Evolutionary conservation across 1,140 invertebrate genomes (phyloP).

Genomic region (Atta texana): DNA sequence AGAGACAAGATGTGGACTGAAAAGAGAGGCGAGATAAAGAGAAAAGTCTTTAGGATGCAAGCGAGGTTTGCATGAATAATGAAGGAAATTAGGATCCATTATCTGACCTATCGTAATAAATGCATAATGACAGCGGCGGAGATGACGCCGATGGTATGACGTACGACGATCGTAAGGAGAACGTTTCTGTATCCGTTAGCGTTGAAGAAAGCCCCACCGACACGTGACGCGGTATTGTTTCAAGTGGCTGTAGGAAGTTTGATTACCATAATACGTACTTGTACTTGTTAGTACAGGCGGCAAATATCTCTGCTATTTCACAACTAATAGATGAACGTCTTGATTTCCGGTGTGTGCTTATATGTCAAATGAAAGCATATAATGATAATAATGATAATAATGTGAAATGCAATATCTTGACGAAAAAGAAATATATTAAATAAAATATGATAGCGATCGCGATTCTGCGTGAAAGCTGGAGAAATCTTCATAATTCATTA

Average conservation of each 20-base stretch:
- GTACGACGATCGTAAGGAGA: conserved; percentile 26
- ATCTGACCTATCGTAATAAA: conserved; percentile 66
- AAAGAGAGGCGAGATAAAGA: conserved; percentile 6
- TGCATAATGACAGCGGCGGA: conserved; percentile 64
- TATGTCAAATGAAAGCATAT: not conserved
- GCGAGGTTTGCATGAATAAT: conserved; percentile 52
- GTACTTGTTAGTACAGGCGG: conserved; percentile 40
- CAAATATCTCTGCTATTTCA: conserved; percentile 42
- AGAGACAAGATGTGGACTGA: conserved; percentile 3
- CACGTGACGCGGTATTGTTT: conserved; percentile 49
- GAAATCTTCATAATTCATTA: not conserved
- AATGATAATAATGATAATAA: not conserved
- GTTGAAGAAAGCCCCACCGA: conserved; percentile 43
- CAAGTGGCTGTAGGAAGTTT: conserved; percentile 55
- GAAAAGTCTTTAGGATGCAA: conserved; percentile 50
- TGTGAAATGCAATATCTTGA: not conserved
- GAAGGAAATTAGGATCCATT: conserved; percentile 62
- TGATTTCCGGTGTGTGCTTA: conserved; percentile 25
- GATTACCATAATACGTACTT: conserved; percentile 61
- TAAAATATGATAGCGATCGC: not conserved
- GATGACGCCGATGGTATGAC: conserved; percentile 27
- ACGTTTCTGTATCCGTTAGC: conserved; percentile 45
- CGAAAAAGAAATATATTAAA: not conserved
- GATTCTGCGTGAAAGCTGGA: not conserved
- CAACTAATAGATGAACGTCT: conserved; percentile 39